Evolutionary conservation across 2,113 vertebrate genomes (phyloP).

Genomic region (Psammodynastes pulverulentus): DNA sequence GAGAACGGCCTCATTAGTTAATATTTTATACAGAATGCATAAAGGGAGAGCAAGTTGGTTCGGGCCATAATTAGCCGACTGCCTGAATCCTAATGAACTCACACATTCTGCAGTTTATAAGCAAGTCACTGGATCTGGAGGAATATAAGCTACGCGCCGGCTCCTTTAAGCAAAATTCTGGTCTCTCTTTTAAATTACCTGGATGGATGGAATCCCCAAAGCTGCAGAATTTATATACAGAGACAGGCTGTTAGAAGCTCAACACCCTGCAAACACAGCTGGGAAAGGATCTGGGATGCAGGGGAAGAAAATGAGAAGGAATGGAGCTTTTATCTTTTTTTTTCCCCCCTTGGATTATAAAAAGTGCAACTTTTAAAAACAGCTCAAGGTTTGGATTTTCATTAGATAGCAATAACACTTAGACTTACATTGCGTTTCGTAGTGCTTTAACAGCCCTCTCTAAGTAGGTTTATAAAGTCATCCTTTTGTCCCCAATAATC

Average conservation of each 20-base stretch:
- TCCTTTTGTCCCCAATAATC: neutral
- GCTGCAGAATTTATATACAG: conserved; percentile 56
- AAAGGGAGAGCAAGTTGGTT: conserved; percentile 53
- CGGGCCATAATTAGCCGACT: conserved; percentile 64
- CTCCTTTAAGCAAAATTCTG: conserved; percentile 64
- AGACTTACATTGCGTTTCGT: neutral
- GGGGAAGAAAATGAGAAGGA: conserved; percentile 37
- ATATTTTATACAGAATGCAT: conserved; percentile 65
- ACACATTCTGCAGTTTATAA: conserved; percentile 58
- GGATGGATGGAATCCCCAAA: conserved; percentile 44
- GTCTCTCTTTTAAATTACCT: conserved; percentile 68
- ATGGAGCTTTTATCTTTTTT: conserved; percentile 20
- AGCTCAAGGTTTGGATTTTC: neutral
- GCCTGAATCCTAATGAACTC: conserved; percentile 61
- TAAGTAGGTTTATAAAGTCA: neutral
- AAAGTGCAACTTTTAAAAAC: neutral
- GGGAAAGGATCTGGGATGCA: neutral
- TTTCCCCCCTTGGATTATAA: conserved; percentile 18
- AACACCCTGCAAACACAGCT: conserved; percentile 13
- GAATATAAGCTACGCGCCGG: conserved; percentile 53
- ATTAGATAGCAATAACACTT: neutral
- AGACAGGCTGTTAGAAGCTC: conserved; percentile 45
- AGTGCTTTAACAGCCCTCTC: neutral
- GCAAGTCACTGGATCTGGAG: conserved; percentile 23
- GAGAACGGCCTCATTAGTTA: conserved; percentile 54